Conservation (phyloP, 2,113 vertebrate species). For the Dryoscopus gambensis region DNA sequence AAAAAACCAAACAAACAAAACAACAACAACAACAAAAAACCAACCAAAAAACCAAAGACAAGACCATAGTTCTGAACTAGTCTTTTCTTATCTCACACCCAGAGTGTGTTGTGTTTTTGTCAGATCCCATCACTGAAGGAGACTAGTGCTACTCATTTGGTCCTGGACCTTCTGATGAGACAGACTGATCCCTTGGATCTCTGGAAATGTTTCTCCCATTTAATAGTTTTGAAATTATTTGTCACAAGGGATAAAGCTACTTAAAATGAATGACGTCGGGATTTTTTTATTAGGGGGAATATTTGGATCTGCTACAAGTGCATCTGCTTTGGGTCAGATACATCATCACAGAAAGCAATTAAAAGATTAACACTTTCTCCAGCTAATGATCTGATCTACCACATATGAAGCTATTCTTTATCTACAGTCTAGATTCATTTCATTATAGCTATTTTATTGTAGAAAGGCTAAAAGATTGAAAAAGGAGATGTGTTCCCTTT, state of each 20-base stretch:
- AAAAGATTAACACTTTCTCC: neutral
- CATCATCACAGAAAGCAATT: neutral
- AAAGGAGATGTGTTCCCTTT: neutral
- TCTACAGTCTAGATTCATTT: neutral
- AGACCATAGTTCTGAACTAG: neutral
- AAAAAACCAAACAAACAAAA: neutral
- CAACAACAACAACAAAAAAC: too few species aligned
- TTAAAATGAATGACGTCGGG: neutral
- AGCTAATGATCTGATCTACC: neutral
- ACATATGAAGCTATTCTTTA: neutral
- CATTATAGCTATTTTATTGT: neutral
- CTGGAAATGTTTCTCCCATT: neutral
- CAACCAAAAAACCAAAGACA: neutral
- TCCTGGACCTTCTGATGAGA: slow-evolving; percentile 53
- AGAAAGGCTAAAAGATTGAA: neutral
- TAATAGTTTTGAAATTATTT: neutral
- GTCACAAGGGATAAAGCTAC: neutral
- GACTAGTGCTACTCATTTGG: slow-evolving; percentile 54
- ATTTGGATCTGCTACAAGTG: neutral
- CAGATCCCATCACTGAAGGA: slow-evolving; percentile 36
- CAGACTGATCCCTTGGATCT: slow-evolving; percentile 61
- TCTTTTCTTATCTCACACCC: slow-evolving; percentile 64
- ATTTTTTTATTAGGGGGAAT: neutral
- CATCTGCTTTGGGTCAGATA: neutral
- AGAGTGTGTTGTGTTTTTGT: slow-evolving; percentile 70